phyloP scores from a whole-genome alignment of 2,888 invertebrate genomes.

The Copidosoma aretas region DNA sequence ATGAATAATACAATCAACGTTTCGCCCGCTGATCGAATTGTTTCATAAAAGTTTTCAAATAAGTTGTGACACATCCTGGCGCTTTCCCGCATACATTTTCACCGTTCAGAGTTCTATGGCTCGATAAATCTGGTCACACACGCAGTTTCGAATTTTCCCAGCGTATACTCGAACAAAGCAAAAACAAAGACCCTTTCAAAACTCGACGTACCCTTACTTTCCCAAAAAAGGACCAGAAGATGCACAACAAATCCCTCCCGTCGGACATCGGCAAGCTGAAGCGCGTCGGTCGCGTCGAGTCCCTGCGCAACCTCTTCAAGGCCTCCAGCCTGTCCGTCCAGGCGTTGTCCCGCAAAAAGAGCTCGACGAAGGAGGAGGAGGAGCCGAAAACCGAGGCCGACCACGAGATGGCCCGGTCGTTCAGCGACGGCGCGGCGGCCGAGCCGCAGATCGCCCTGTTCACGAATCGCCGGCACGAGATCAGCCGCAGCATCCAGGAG shows the following conservation, averaged over 20 bases:
- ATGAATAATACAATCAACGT: no score
- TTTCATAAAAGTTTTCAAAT: no score
- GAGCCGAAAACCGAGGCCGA: constrained; percentile 19
- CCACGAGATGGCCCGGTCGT: constrained; percentile 56
- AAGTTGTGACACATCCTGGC: no score
- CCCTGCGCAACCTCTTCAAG: constrained; percentile 65
- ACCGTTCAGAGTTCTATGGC: no score
- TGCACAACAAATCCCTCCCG: constrained; percentile 15
- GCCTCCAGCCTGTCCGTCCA: constrained; percentile 17
- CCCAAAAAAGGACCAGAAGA: background rate
- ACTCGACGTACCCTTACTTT: background rate
- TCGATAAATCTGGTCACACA: no score
- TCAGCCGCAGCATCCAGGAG: constrained; percentile 56
- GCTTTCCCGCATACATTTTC: no score
- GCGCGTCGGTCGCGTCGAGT: constrained; percentile 66
- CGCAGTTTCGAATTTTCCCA: no score
- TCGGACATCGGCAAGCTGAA: constrained; percentile 50
- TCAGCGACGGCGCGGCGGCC: constrained; percentile 56
- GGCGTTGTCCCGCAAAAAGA: constrained; percentile 48
- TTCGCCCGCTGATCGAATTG: no score
- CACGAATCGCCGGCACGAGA: constrained; percentile 47
- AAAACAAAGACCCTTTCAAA: background rate
- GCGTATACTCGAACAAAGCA: no score
- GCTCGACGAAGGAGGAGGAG: constrained; percentile 47
- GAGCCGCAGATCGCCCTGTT: constrained; percentile 46